These are phyloP conservation scores for Amniataba percoides DNA, from an alignment of 2,797 vertebrate species.

Conservation along the genomic window DNA sequence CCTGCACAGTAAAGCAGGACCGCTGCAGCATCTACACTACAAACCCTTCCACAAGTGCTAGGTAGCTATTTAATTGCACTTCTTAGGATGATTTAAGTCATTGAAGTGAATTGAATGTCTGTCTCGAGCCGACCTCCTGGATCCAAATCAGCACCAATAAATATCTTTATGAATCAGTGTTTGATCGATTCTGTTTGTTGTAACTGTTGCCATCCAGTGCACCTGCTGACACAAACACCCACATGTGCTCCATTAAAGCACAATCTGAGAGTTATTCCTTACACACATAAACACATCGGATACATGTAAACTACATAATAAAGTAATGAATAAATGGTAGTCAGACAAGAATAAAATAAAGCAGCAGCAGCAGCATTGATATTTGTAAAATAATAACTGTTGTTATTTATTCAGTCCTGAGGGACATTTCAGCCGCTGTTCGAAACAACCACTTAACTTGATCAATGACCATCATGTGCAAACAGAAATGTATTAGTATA, in stretches of 20 bases:
- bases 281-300: neutral
- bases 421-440: neutral
- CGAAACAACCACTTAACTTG: neutral
- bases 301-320: conserved; percentile 1
- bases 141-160: neutral
- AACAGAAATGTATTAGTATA: neutral
- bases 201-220: neutral
- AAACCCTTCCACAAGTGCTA: neutral
- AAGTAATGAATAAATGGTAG: neutral
- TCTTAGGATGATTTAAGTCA: neutral
- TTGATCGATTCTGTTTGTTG: neutral
- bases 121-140: neutral
- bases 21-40: neutral
- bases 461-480: neutral
- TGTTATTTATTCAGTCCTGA: neutral
- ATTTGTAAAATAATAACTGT: neutral
- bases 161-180: neutral
- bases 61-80: neutral
- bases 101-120: neutral
- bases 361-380: neutral
- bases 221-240: neutral
- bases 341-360: neutral
- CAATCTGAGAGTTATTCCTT: neutral
- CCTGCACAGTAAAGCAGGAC: neutral
- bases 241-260: neutral